Conservation (phyloP, 2,888 invertebrate genomes). For the Zhengitettix transpicula region DNA sequence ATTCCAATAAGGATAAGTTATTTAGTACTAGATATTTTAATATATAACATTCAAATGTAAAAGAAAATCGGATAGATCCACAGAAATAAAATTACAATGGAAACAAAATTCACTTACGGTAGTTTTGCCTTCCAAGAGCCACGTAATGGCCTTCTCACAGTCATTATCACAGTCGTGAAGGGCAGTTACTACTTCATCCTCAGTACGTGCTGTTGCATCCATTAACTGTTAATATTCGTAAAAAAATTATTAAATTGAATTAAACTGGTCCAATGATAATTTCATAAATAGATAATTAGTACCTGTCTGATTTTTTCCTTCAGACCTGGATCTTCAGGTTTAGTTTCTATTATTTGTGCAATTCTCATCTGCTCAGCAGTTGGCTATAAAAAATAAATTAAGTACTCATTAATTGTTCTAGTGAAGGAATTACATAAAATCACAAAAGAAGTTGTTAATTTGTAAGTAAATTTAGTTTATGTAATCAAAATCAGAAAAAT, state of each 20-base stretch:
- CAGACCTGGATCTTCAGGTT: slow-evolving; percentile 41
- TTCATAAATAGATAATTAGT: slow-evolving; percentile 5
- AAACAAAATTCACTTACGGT: slow-evolving; percentile 27
- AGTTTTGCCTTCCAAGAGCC: slow-evolving; percentile 57
- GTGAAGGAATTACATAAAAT: no score
- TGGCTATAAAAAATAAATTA: slow-evolving; percentile 34
- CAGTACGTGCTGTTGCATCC: slow-evolving; percentile 77
- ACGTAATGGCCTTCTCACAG: slow-evolving; percentile 63
- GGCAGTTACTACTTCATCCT: slow-evolving; percentile 83
- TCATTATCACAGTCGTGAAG: slow-evolving; percentile 88
- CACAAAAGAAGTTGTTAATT: no score
- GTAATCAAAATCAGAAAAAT: no score
- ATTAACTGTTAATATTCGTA: slow-evolving; percentile 36
- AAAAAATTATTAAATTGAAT: not conserved
- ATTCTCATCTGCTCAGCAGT: slow-evolving; percentile 73
- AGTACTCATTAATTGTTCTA: no score
- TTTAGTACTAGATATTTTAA: no score
- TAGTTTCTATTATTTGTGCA: slow-evolving; percentile 63
- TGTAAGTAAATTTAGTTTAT: not conserved
- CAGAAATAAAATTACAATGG: not conserved
- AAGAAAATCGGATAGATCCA: not conserved
- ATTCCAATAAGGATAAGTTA: no score
- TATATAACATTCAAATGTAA: not conserved
- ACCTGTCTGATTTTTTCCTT: slow-evolving; percentile 53
- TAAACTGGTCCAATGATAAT: not conserved